These are phyloP conservation scores for Pemphigus obesinymphae DNA, from an alignment of 1,140 invertebrate species.

Conservation along the genomic window DNA sequence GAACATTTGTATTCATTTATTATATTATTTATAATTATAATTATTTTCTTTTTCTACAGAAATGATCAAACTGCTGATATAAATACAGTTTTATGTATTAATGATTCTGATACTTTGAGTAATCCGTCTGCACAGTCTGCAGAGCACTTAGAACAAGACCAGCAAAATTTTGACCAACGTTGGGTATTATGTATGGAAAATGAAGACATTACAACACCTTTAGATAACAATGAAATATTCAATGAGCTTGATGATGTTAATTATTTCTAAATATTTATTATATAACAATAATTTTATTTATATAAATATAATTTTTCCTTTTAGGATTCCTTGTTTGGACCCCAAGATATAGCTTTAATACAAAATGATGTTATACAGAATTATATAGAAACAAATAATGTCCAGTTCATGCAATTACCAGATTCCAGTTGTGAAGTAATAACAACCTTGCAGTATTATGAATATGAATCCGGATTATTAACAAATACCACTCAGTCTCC, in stretches of 20 bases:
- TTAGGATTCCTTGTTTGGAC: neutral
- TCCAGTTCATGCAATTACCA: conserved; percentile 11
- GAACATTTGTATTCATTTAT: neutral
- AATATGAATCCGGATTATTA: conserved; percentile 14
- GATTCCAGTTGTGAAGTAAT: conserved; percentile 22
- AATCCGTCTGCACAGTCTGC: conserved; percentile 21
- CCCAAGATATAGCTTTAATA: neutral
- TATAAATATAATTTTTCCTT: neutral
- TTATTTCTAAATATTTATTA: neutral
- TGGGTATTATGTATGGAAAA: neutral
- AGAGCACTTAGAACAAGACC: neutral
- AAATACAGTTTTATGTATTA: neutral
- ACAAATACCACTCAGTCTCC: neutral
- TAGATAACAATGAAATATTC: neutral
- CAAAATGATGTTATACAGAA: conserved; percentile 17
- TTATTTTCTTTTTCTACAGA: neutral
- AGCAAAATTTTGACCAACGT: conserved; percentile 23
- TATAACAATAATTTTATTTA: neutral
- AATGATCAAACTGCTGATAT: conserved; percentile 13
- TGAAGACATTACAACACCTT: neutral
- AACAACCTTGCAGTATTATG: conserved; percentile 18
- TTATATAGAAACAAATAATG: conserved; percentile 12
- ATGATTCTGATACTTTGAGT: conserved; percentile 24
- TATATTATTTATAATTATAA: neutral
- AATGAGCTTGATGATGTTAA: neutral